phyloP scores from a whole-genome alignment of 2,113 vertebrate species.

The Lampris megalopsis region DNA sequence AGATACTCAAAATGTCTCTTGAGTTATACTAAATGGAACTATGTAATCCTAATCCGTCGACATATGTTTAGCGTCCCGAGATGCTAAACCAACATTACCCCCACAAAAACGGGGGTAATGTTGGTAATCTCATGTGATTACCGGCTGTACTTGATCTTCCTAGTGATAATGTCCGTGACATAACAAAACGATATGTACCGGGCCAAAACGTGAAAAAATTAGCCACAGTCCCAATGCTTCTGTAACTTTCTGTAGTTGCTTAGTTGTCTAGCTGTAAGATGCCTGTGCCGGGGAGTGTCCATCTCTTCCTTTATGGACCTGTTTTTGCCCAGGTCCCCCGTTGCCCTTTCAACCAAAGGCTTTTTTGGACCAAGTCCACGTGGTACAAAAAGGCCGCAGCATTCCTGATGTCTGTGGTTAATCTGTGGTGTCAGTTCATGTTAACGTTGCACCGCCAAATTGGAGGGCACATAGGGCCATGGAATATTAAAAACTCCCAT shows the following conservation, averaged over 20 bases:
- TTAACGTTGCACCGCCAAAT: slow-evolving; percentile 98
- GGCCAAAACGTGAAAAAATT: too few species aligned
- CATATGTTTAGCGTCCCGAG: too few species aligned
- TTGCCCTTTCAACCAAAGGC: slow-evolving; percentile 88
- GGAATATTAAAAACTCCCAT: slow-evolving; percentile 97
- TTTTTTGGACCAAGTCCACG: slow-evolving; percentile 94
- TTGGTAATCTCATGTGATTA: too few species aligned
- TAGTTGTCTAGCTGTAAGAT: slow-evolving; percentile 5
- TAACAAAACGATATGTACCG: too few species aligned
- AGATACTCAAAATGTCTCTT: too few species aligned
- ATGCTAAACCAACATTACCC: too few species aligned
- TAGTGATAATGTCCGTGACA: too few species aligned
- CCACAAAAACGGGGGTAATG: too few species aligned
- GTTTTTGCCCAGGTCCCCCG: slow-evolving; percentile 88
- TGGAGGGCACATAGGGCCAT: slow-evolving; percentile 91
- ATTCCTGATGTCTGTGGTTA: slow-evolving; percentile 99
- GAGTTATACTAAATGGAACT: too few species aligned
- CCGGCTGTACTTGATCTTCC: too few species aligned
- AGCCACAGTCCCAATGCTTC: neutral
- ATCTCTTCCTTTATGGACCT: slow-evolving; percentile 74
- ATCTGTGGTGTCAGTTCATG: slow-evolving; percentile 99
- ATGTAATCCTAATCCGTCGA: too few species aligned
- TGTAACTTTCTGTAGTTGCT: neutral
- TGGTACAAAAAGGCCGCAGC: slow-evolving; percentile 94
- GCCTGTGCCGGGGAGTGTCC: slow-evolving; percentile 11